Evolutionary conservation across 2,797 vertebrate genomes (phyloP).

Genomic region (Enteromius trimaculatus): DNA sequence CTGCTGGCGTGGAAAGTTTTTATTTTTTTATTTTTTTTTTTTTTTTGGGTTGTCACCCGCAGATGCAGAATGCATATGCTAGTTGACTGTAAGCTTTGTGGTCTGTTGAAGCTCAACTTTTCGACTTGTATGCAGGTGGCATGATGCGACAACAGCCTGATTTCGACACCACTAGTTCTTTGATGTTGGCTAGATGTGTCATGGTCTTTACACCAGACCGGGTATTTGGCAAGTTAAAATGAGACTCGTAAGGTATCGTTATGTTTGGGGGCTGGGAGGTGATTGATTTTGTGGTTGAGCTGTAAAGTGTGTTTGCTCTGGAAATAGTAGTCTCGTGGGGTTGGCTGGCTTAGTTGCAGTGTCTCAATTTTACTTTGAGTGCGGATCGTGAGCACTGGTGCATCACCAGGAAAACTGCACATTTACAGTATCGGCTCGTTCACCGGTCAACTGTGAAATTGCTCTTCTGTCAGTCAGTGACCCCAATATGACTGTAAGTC

Average conservation of each 20-base stretch:
- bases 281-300: constrained; percentile 5
- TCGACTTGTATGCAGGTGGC: background rate
- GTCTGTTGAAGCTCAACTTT: background rate
- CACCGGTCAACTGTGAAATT: constrained; percentile 61
- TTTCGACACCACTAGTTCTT: background rate
- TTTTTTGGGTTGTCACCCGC: no score
- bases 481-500: constrained; percentile 7
- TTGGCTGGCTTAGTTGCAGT: constrained; percentile 5
- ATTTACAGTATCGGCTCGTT: constrained; percentile 42
- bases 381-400: constrained; percentile 48
- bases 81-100: background rate
- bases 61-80: background rate
- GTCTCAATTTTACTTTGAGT: constrained; percentile 30
- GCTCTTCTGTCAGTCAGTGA: constrained; percentile 43
- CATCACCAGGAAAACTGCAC: constrained; percentile 47
- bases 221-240: background rate
- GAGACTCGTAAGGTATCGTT: background rate
- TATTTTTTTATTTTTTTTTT: background rate
- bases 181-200: background rate
- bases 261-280: background rate
- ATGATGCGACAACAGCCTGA: background rate
- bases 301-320: background rate
- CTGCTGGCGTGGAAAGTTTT: background rate
- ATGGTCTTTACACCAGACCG: background rate
- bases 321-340: background rate